Percentiles rank a stretch among this genome's conserved stretches.
phyloP scores from a whole-genome alignment of 2,888 invertebrate species.

The Cerastis leucographa region DNA sequence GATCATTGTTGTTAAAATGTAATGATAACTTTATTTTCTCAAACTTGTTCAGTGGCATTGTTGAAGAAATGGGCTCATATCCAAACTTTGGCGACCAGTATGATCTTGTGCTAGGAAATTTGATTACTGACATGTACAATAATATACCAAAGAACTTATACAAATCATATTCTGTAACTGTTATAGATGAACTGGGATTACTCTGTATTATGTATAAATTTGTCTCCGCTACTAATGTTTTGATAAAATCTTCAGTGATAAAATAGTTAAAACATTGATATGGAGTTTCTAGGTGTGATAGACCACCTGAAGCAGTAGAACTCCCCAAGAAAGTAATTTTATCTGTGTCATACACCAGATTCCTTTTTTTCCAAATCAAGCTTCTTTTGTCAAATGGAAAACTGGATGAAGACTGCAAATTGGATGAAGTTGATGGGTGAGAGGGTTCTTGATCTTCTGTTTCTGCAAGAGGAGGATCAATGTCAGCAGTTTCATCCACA shows the following conservation, averaged over 20 bases:
- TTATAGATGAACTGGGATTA: no score
- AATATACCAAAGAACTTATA: not conserved
- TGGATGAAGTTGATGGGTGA: constrained; percentile 60
- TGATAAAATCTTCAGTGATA: constrained; percentile 56
- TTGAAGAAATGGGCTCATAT: constrained; percentile 42
- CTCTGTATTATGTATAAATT: not conserved
- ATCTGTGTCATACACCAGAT: constrained; percentile 69
- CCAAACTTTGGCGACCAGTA: constrained; percentile 56
- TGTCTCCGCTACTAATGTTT: constrained; percentile 42
- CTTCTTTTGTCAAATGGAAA: constrained; percentile 73
- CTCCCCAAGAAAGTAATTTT: constrained; percentile 66
- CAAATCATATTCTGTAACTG: no score
- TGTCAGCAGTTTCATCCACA: constrained; percentile 68
- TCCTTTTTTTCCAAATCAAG: constrained; percentile 72
- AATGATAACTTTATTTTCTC: constrained; percentile 65
- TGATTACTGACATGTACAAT: not conserved
- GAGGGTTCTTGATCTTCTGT: constrained; percentile 58
- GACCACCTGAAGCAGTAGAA: constrained; percentile 46
- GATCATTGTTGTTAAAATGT: constrained; percentile 70
- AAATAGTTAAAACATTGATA: constrained; percentile 40
- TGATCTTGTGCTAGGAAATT: constrained; percentile 56
- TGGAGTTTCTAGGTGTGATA: constrained; percentile 67
- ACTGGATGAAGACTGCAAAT: constrained; percentile 41
- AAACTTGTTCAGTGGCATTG: constrained; percentile 55
- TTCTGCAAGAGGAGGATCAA: constrained; percentile 62